Conservation (phyloP, 2,797 vertebrate genomes). For the Tolypeutes matacus region DNA sequence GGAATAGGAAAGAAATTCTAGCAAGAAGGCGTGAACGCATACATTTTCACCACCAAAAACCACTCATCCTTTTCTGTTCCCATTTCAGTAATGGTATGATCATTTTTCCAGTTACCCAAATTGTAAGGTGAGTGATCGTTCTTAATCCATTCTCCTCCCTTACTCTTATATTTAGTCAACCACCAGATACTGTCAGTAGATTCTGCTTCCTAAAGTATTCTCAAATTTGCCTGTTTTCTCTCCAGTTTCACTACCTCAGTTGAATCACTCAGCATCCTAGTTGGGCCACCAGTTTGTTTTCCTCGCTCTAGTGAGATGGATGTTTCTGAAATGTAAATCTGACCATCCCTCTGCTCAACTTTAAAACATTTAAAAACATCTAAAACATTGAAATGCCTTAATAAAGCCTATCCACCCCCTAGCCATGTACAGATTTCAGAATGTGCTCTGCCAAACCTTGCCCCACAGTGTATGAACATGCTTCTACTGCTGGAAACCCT, state of each 20-base stretch:
- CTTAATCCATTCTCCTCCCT: not conserved
- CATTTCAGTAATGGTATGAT: not conserved
- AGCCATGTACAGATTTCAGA: not conserved
- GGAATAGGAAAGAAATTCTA: not conserved
- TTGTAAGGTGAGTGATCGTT: not conserved
- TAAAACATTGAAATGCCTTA: not conserved
- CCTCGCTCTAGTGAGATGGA: not conserved
- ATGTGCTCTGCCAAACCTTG: too few species aligned
- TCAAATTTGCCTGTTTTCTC: not conserved
- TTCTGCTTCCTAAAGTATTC: not conserved
- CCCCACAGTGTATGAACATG: too few species aligned
- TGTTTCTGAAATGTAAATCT: not conserved
- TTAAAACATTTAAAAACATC: not conserved
- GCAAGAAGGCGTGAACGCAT: not conserved
- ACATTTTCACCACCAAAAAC: not conserved
- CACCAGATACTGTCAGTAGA: not conserved
- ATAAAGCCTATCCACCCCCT: rapidly evolving
- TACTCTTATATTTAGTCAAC: not conserved
- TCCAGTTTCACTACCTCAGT: not conserved
- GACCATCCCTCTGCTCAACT: not conserved
- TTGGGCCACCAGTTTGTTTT: not conserved
- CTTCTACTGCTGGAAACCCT: too few species aligned
- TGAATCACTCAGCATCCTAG: not conserved
- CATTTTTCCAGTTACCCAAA: not conserved
- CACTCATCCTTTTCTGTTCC: not conserved